Evolutionary conservation across 2,113 vertebrate genomes (phyloP), one percentile per base, ranked within the genome.

Genomic region (Halichoerus grypus): DNA sequence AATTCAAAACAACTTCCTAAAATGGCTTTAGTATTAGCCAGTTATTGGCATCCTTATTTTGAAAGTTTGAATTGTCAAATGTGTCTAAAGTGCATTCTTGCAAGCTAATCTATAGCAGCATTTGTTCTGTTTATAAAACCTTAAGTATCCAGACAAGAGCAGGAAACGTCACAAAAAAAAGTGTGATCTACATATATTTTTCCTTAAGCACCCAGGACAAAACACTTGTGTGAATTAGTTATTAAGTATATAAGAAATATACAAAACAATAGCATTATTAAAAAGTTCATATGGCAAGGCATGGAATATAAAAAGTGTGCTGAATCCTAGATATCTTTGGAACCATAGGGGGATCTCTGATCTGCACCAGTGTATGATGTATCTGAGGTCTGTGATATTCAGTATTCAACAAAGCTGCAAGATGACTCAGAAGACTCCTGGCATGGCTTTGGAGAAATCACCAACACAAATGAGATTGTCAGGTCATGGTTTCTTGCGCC

Each of bases 401-500:
- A 36, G 36, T 36, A 36, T 36, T 57, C 80, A 69, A 15, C 8
- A 91, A 80, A 95, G 82, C 93, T 26, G 69, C 36, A 42, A n/a
- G 81, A 76, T 36, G 83, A 59, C 19, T 8, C 65, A 79, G 94
- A 76, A 93, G 91, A 9, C 12, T 57, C 39, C 67, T 46, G n/a
- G 39, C 13, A 6, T 13, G 51, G 89, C 74, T 83, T 39, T 85
- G 76, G 81, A 97, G 89, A 92, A 76, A 89, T 84, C 51, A 84
- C 36, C 21, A 81, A 42, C 67, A 74, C 3, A 57, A 67, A 69
- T 79, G 63, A 7, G 36, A 88, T 59, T 1, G 5, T 10, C 28
- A 51, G 5, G 18, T 99, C 98, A 99, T 2, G 99, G 99, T 97
- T 99, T 99, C 98, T 99, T 99, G 98, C 99, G 99, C 97, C 99